Base-by-base conservation (phyloP, 1,140 invertebrate genomes). In the Bathynomus jamesi region DNA sequence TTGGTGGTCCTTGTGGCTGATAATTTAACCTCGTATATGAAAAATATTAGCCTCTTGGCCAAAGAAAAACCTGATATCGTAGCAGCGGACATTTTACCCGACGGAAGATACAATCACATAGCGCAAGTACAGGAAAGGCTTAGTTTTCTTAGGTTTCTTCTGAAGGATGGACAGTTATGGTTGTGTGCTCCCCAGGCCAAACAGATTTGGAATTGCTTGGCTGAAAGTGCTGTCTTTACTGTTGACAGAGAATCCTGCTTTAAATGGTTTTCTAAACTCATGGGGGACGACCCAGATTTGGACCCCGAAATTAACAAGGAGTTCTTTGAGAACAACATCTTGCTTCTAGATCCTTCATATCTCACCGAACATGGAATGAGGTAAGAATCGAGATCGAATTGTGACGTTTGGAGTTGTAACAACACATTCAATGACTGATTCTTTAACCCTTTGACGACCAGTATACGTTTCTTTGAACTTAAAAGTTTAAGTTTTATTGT, bases 221-320 rank as follows among this genome's bases (percentile, higher is more conserved):
- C 95, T 13, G 94, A 97, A 81, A 91, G 90, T 80, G 93, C 94
- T 7, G 93, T 95, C 1, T 96, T 95, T 82, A 83, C 89, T 3
- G 89, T 89, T 3, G 96, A 99, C 83, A 86, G 95, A 60, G 96
- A 99, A 82, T 92, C 94, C 3, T 98, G 96, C 83, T 99, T 98
- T 83, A 94, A 95, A 79, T 98, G 96, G 96, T 98, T 98, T 84
- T 94, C 94, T n/a, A 95, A 98, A 84, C 83, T 98, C 65, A 98
- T 98, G 95, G 94, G 94, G 4, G 95, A 98, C 78, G 95, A 98
- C 80, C 95, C 95, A 4, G 95, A 98, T 83, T 84, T 98, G 62
- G 95, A 98, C 84, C 95, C 95, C 17, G 93, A 95, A 78, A 96
- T 98, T 72, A 97, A 95, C 80, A 89, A 92, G 81, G 91, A 95